phyloP scores from a whole-genome alignment of 2,113 vertebrate species.

The Steatornis caripensis region DNA sequence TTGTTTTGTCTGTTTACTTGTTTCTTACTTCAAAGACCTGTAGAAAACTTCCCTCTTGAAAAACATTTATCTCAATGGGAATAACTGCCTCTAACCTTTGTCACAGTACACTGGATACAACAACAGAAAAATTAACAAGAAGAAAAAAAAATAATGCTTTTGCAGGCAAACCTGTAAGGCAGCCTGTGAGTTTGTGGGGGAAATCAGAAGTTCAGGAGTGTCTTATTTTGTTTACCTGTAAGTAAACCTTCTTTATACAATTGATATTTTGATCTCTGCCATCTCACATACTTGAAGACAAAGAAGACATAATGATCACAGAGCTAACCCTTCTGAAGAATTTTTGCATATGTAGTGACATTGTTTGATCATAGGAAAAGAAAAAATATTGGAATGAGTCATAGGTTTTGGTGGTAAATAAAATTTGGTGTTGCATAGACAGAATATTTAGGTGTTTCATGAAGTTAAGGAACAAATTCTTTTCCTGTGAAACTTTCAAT shows the following conservation, averaged over 20 bases:
- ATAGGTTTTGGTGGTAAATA: background rate
- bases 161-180: background rate
- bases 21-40: background rate
- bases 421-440: background rate
- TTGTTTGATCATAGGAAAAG: background rate
- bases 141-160: background rate
- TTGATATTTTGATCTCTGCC: background rate
- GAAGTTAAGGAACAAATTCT: background rate
- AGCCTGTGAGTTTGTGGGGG: background rate
- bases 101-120: background rate
- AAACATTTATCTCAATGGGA: background rate
- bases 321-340: background rate
- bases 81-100: background rate
- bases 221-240: too few species aligned
- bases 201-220: background rate
- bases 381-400: background rate
- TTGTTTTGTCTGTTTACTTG: background rate
- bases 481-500: background rate
- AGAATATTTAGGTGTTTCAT: background rate
- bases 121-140: background rate
- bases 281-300: background rate
- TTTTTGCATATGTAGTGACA: background rate
- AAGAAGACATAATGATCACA: background rate
- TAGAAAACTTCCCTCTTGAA: background rate
- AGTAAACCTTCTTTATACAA: background rate